A percentile compares a stretch with the other conserved stretches of the same genome.
phyloP scores from a whole-genome alignment of 2,113 vertebrate species.

The Podarcis cretensis region DNA sequence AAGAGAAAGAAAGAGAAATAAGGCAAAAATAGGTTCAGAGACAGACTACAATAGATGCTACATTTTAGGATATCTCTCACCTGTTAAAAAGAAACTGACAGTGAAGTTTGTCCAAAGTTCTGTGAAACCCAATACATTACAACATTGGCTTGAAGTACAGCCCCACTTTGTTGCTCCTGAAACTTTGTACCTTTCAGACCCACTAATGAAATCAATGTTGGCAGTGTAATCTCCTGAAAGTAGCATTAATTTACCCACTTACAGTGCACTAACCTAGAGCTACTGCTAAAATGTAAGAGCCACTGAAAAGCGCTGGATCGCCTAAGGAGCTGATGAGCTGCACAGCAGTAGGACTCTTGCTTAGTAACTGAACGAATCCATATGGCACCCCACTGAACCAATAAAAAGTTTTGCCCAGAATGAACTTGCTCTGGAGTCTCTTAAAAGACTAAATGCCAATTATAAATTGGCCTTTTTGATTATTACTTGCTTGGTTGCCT shows the following conservation, averaged over 20 bases:
- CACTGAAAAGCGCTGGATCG: not conserved
- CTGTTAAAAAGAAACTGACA: not conserved
- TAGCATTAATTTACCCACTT: not conserved
- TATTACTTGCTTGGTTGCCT: conserved; percentile 36
- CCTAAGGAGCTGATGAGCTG: not conserved
- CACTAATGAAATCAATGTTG: not conserved
- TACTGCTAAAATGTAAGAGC: conserved; percentile 6
- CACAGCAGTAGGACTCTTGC: not conserved
- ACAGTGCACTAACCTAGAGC: not conserved
- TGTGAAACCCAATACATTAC: not conserved
- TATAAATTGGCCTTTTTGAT: conserved; percentile 41
- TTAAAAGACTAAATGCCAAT: conserved; percentile 45
- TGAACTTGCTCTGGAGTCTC: conserved; percentile 41
- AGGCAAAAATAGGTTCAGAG: not conserved
- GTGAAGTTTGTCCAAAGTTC: not conserved
- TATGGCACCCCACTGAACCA: conserved; percentile 29
- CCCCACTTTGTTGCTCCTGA: not conserved
- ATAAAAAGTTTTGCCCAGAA: conserved; percentile 40
- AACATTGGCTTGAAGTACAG: not conserved
- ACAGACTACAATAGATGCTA: not conserved
- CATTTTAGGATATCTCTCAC: not conserved
- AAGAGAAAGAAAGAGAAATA: not conserved
- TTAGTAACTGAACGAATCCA: conserved; percentile 18
- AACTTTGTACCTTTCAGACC: not conserved
- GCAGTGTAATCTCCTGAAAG: not conserved